Base-by-base conservation (phyloP, 1,140 invertebrate species). In the Anagrus nilaparvatae region DNA sequence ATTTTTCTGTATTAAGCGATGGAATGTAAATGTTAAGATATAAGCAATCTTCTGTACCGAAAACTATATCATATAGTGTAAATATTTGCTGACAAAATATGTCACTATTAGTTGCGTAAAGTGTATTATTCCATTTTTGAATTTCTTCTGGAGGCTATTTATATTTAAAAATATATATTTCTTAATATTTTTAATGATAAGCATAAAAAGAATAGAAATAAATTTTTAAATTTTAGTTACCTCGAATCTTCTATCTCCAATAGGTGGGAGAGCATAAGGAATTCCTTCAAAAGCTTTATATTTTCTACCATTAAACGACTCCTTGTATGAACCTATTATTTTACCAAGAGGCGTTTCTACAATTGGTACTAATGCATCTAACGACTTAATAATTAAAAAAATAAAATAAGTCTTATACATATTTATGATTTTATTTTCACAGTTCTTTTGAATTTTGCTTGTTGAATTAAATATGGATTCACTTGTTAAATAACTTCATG, bases 21-120 rank as follows among this genome's bases (percentile, higher is more conserved):
- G 36, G 84, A 0, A 80, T 77, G 54, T 82, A 87, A 6, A 89
- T 72, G 58, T 89, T 87, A 4, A 89, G 61, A 45, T 80, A 81
- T 5, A 89, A 60, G 58, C 86, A 89, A 64, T 89, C 81, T 48
- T 82, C 79, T 25, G 63, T 69, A 5, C 73, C 73, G 8, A 30
- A 28, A 14, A 30, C 10, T 17, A 8, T 4, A 5, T 16, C 38
- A 5, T 38, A 8, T 9, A 7, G 36, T 38, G 14, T 1, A 5
- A 16, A 25, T 38, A 38, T 19, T 38, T 23, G n/a, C 23, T 14
- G 36, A n/a, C 36, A 38, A 2, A 27, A 13, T 16, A 16, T 17
- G 24, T 25, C 17, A 13, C 12, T 17, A 3, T 18, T 17, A 23
- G 36, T 38, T 3, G 36, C 24, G 6, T 27, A 8, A 8, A 25